A percentile compares a stretch with the other conserved stretches of the same genome.
Evolutionary conservation across 2,797 vertebrate genomes (phyloP).

Genomic region (Bryconaethiops microstoma): DNA sequence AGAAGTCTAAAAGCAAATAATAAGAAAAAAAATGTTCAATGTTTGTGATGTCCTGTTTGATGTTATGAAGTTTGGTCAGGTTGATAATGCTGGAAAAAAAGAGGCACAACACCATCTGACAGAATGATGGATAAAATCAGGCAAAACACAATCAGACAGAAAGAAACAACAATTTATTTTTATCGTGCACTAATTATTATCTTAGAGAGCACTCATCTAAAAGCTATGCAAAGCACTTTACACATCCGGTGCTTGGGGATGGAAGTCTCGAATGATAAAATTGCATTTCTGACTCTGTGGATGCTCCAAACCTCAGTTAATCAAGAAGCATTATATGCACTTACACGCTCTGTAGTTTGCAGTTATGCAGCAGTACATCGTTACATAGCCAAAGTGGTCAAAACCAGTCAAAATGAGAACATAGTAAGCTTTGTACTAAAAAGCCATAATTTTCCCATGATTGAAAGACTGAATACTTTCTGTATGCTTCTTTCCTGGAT

Average conservation of each 20-base stretch:
- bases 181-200: background rate
- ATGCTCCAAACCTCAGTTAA: background rate
- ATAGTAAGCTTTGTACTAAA: background rate
- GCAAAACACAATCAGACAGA: background rate
- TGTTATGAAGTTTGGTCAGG: slow-evolving; percentile 22
- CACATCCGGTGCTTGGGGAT: background rate
- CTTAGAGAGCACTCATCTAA: background rate
- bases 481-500: background rate
- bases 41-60: slow-evolving; percentile 56
- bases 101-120: background rate
- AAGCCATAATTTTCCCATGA: background rate
- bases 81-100: background rate
- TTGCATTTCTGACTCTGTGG: background rate
- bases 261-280: background rate
- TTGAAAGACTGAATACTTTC: background rate
- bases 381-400: slow-evolving; percentile 4
- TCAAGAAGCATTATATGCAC: background rate
- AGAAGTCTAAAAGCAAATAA: slow-evolving; percentile 82
- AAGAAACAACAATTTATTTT: slow-evolving; percentile 5
- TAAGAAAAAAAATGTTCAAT: slow-evolving; percentile 65
- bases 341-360: background rate
- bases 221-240: slow-evolving; percentile 7
- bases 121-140: background rate
- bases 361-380: background rate
- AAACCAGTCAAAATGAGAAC: background rate